Evolutionary conservation across 2,888 invertebrate genomes (phyloP).

Genomic region (Periphyllus acericola): DNA sequence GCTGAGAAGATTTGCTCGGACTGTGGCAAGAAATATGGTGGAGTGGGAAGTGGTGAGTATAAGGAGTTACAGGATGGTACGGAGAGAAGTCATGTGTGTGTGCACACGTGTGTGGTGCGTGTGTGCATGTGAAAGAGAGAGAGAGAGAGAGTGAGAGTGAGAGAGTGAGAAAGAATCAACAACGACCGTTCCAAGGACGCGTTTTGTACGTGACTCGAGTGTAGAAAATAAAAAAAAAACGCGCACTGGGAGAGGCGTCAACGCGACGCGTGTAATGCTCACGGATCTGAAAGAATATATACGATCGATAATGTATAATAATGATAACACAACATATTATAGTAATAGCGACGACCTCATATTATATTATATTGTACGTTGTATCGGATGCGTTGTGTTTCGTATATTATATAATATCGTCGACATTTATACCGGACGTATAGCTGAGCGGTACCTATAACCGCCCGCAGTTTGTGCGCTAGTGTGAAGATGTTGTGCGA

Average conservation of each 20-base stretch:
- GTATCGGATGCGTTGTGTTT: neutral
- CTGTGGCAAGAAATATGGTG: neutral
- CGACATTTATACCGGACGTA: neutral
- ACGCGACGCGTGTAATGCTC: neutral
- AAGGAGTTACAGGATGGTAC: too few species aligned
- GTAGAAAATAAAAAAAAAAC: neutral
- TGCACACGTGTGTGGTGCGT: too few species aligned
- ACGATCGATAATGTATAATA: neutral
- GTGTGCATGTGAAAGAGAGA: neutral
- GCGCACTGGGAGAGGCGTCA: neutral
- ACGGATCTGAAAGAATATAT: neutral
- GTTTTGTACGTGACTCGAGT: neutral
- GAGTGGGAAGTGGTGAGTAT: neutral
- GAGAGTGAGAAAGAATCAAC: neutral
- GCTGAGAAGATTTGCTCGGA: neutral
- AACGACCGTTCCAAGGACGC: slow-evolving; percentile 2
- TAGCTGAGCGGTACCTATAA: too few species aligned
- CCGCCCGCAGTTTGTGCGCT: too few species aligned
- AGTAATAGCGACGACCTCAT: neutral
- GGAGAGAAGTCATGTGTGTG: too few species aligned
- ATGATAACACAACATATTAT: neutral
- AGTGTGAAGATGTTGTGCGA: too few species aligned
- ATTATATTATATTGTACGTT: neutral
- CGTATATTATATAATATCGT: neutral
- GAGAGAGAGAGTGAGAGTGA: neutral